Conservation (phyloP, 1,140 invertebrate species). For the Danaus melanippus region DNA sequence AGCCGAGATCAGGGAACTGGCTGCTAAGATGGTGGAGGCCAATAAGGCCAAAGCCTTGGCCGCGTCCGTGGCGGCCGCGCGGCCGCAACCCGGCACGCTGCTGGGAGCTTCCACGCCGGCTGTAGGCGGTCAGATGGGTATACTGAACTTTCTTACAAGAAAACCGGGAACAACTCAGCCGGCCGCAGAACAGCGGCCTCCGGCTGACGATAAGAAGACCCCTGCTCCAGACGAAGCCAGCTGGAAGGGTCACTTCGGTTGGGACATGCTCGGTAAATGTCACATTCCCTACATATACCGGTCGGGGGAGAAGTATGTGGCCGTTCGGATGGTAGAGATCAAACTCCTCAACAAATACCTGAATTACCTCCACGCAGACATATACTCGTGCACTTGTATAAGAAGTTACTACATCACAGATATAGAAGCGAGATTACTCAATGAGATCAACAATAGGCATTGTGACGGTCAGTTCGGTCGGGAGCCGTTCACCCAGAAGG, state of each 20-base stretch:
- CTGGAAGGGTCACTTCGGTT: constrained; percentile 89
- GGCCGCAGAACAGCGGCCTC: constrained; percentile 34
- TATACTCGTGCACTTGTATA: constrained; percentile 90
- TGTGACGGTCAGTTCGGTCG: constrained; percentile 92
- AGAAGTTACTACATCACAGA: constrained; percentile 95
- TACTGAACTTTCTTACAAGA: constrained; percentile 75
- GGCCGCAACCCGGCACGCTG: constrained; percentile 44
- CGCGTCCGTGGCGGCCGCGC: constrained; percentile 61
- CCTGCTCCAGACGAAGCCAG: constrained; percentile 83
- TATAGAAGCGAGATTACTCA: constrained; percentile 89
- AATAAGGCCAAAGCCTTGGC: constrained; percentile 81
- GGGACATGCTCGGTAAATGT: constrained; percentile 87
- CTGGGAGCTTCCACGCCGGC: constrained; percentile 47
- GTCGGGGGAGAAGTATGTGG: constrained; percentile 87
- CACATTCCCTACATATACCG: constrained; percentile 92
- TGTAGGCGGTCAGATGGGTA: constrained; percentile 71
- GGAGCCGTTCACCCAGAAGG: constrained; percentile 90
- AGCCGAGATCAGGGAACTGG: constrained; percentile 87
- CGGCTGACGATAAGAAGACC: constrained; percentile 57
- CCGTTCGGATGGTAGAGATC: constrained; percentile 92
- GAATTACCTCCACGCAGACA: constrained; percentile 85
- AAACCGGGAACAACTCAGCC: constrained; percentile 54
- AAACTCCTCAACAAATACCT: constrained; percentile 90
- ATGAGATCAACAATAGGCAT: constrained; percentile 94
- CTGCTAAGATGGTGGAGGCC: constrained; percentile 88